A percentile compares a stretch with the other conserved stretches of the same genome.
Conservation (phyloP, 2,113 vertebrate species). For the Pygoscelis antarcticus region DNA sequence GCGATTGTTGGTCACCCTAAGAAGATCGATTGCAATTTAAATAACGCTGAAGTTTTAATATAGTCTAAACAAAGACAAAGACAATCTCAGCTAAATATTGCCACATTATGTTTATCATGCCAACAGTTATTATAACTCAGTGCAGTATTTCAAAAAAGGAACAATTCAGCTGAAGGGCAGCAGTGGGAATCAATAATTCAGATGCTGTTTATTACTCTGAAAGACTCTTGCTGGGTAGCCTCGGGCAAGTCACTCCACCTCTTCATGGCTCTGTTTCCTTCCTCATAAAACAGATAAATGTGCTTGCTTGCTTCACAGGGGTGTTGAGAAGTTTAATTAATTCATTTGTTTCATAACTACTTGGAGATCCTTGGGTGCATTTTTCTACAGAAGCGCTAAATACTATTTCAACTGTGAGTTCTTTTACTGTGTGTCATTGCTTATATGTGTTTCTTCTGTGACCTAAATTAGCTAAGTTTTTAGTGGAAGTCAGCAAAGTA, state of each 20-base stretch:
- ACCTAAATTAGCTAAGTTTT: background rate
- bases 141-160: background rate
- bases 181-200: conserved; percentile 42
- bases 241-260: conserved; percentile 26
- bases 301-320: background rate
- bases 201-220: conserved; percentile 52
- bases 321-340: conserved; percentile 52
- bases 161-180: background rate
- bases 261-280: background rate
- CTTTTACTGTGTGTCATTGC: background rate
- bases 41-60: background rate
- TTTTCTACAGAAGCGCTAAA: conserved; percentile 1
- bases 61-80: background rate
- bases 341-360: conserved; percentile 28
- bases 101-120: conserved; percentile 29
- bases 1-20: background rate
- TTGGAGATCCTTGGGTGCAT: conserved; percentile 1
- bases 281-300: conserved; percentile 40
- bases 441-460: background rate
- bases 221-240: conserved; percentile 35
- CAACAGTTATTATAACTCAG: background rate
- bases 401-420: background rate
- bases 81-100: background rate
- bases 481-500: background rate
- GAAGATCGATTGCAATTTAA: background rate